A percentile compares a stretch with the other conserved stretches of the same genome.
Conservation (phyloP, 1,140 invertebrate species). For the Drosophila murphyi region DNA sequence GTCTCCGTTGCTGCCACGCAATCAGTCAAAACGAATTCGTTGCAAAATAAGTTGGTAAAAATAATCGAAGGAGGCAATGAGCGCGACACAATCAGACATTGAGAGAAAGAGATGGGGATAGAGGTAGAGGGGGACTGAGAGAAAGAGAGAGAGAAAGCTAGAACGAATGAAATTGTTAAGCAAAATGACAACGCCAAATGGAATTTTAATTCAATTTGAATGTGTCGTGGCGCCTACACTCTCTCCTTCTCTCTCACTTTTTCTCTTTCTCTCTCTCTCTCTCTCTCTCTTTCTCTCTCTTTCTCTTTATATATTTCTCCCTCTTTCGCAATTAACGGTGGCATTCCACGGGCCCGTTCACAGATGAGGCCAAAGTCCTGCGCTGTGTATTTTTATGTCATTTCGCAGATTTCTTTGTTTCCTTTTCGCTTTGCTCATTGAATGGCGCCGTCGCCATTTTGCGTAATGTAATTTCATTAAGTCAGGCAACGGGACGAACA, state of each 20-base stretch:
- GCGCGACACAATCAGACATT: no score
- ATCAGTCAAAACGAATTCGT: constrained; percentile 29
- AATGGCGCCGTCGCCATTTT: constrained; percentile 50
- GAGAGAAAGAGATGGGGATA: background rate
- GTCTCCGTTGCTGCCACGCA: background rate
- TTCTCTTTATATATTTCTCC: background rate
- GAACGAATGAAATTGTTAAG: constrained; percentile 54
- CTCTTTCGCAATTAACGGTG: constrained; percentile 55
- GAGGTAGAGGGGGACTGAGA: background rate
- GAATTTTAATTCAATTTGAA: constrained; percentile 81
- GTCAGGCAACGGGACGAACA: constrained; percentile 39
- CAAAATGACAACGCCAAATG: constrained; percentile 76
- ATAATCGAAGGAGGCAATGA: constrained; percentile 29
- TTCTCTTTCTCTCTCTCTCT: background rate
- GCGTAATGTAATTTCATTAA: constrained; percentile 74
- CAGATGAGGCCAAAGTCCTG: constrained; percentile 17
- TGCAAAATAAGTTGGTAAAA: constrained; percentile 33
- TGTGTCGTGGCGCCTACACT: constrained; percentile 23
- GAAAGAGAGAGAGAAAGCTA: constrained; percentile 31
- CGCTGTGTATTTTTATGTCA: constrained; percentile 30
- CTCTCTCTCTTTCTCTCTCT: background rate
- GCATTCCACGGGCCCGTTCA: constrained; percentile 40
- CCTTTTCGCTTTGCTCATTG: constrained; percentile 22
- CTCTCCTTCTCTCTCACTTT: background rate
- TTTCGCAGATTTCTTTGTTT: constrained; percentile 51